Evolutionary conservation across 2,888 invertebrate species (phyloP), one percentile per base, ranked within the genome.

Genomic region (Plebejus argus): DNA sequence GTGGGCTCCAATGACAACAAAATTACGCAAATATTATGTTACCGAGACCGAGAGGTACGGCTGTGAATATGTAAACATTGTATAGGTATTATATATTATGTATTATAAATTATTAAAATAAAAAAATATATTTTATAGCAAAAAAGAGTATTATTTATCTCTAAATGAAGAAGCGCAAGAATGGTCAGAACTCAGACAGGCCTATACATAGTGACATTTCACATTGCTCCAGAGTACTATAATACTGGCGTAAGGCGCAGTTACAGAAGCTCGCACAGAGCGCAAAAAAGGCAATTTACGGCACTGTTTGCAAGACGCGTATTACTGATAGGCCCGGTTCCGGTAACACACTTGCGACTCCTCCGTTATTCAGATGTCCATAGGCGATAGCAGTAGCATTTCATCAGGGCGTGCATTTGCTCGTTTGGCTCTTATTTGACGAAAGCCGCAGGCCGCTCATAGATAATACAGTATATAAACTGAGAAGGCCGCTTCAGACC

Each of bases 11-110:
- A 61, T 61, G 23, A 61, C 61, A 61, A 23, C 12, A 61, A 61
- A 61, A 23, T 61, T 61, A 61, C 61, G 61, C 61, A 61, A 61
- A 5, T 53, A 53, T 35, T n/a, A 56, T 61, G 61, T 61, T 61
- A 61, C 23, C 61, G 23, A 61, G 23, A 61, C 23, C 61, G 23
- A 61, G 23, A 23, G 61, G 10, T 10, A 61, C 23, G 61, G 61
- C 61, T 23, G 23, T 20, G 61, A 61, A 23, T 10, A 61, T 12
- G 58, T 20, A 10, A 23, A 61, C 23, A 61, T 49, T 49, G 10
- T 28, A n/a, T n/a, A n/a, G n/a, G n/a, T n/a, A n/a, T n/a, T 49
- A 0, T 45, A 5, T 45, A 45, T 10, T 20, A 10, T 20, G 10
- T 58, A 20, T 61, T 23, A 10, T 58, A 58, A 49, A 49, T 15